Percentiles rank a stretch among this genome's conserved stretches.
Conservation (phyloP, 2,888 invertebrate genomes). For the Standfussiana lucernea region DNA sequence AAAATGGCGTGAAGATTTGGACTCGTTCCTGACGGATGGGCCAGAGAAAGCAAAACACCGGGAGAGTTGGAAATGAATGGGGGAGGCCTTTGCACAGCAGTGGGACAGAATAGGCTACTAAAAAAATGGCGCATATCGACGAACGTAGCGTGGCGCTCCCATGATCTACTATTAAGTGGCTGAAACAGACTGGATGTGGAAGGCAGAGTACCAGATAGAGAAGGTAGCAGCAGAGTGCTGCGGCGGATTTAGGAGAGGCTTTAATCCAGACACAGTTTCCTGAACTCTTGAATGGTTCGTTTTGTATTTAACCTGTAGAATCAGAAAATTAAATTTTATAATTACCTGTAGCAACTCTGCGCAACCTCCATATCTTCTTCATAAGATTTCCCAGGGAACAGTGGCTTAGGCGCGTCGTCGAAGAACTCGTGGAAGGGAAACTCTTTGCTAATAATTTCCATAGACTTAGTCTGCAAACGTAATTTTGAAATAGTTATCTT, state of each 20-base stretch:
- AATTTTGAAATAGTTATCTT: not conserved
- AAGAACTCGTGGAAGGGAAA: constrained; percentile 99
- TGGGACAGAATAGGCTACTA: no score
- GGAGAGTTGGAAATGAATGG: no score
- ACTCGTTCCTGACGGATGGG: no score
- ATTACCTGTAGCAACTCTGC: constrained; percentile 96
- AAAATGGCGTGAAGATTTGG: no score
- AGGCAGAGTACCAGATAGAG: not conserved
- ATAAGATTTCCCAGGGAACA: constrained; percentile 95
- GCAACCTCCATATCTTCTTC: constrained; percentile 97
- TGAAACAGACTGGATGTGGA: no score
- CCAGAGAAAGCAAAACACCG: no score
- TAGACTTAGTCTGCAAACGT: constrained; percentile 67
- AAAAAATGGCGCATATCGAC: no score
- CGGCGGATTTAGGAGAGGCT: no score
- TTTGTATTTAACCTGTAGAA: not conserved
- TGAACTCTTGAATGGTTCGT: not conserved
- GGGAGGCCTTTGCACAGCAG: no score
- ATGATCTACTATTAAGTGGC: no score
- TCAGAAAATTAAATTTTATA: not conserved
- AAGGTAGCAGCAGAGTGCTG: not conserved
- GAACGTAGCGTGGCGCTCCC: no score
- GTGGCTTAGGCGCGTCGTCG: constrained; percentile 97
- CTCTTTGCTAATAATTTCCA: constrained; percentile 92
- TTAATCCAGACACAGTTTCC: not conserved